Percentiles rank a stretch among this genome's conserved stretches.
Evolutionary conservation across 2,888 invertebrate genomes (phyloP).

Genomic region (Prosapia bicincta): DNA sequence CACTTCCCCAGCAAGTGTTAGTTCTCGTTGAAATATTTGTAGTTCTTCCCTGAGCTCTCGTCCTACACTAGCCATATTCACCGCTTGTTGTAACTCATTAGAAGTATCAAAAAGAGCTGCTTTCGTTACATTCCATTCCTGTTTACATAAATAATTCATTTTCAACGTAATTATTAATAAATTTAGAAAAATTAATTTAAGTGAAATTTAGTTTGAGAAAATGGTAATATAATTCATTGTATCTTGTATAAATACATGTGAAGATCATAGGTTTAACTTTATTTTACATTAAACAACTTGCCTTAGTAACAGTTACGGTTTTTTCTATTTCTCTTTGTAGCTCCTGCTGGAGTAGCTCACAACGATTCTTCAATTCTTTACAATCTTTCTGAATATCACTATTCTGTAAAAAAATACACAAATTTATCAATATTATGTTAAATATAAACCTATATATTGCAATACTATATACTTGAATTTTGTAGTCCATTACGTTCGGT

Average conservation of each 20-base stretch:
- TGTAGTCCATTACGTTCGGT: too few species aligned
- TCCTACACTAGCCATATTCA: constrained; percentile 51
- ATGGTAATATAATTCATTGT: too few species aligned
- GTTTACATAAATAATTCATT: too few species aligned
- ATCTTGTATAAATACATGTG: not conserved
- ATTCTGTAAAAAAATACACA: constrained; percentile 47
- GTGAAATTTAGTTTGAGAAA: too few species aligned
- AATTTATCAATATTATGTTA: too few species aligned
- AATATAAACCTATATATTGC: too few species aligned
- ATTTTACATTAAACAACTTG: too few species aligned
- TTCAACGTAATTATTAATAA: too few species aligned
- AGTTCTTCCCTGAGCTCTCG: constrained; percentile 53
- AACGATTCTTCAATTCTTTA: constrained; percentile 40
- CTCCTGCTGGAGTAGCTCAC: constrained; percentile 12
- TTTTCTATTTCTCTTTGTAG: constrained; percentile 44
- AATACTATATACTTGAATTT: too few species aligned
- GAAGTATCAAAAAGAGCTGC: constrained; percentile 49
- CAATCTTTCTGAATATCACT: constrained; percentile 54
- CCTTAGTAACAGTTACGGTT: constrained; percentile 31
- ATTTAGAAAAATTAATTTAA: too few species aligned
- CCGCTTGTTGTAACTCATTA: constrained; percentile 49
- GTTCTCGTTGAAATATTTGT: constrained; percentile 53
- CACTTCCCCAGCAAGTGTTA: constrained; percentile 56
- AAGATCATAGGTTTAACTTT: too few species aligned
- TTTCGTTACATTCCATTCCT: constrained; percentile 47